These are phyloP conservation scores for Laterallus jamaicensis DNA, from an alignment of 2,113 vertebrate genomes.

Conservation along the genomic window DNA sequence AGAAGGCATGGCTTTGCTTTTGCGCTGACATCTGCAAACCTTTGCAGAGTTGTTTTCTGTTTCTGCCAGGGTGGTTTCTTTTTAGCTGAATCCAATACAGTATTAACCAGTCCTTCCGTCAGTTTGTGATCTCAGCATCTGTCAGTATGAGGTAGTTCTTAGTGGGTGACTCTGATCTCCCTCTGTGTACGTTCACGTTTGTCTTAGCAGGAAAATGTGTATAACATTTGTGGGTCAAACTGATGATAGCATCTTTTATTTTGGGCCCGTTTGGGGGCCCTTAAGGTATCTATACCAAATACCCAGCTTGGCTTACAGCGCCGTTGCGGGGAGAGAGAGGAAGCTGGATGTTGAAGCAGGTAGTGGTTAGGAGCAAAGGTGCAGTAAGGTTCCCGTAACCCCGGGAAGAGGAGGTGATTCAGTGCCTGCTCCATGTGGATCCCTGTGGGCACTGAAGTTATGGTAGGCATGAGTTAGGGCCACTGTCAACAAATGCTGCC, in stretches of 20 bases:
- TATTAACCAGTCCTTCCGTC: background rate
- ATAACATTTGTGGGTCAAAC: background rate
- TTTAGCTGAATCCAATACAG: background rate
- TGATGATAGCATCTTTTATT: background rate
- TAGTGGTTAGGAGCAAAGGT: background rate
- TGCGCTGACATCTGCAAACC: background rate
- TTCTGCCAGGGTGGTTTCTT: background rate
- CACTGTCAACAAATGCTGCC: rapidly evolving
- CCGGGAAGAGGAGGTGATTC: background rate
- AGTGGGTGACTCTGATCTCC: background rate
- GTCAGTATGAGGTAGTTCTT: background rate
- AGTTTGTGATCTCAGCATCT: rapidly evolving
- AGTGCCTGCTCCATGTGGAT: rapidly evolving
- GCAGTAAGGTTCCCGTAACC: background rate
- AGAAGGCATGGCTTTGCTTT: background rate
- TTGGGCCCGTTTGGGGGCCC: background rate
- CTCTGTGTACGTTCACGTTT: background rate
- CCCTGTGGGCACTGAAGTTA: background rate
- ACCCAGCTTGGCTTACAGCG: background rate
- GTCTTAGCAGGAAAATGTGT: background rate
- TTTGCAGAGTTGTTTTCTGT: background rate
- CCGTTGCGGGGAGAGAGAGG: rapidly evolving
- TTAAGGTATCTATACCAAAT: background rate
- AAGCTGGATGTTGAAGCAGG: background rate
- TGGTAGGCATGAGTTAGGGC: rapidly evolving